A percentile compares a stretch with the other conserved stretches of the same genome.
These are phyloP conservation scores for Agriopis leucophaearia DNA, from an alignment of 2,888 invertebrate genomes.

Conservation along the genomic window DNA sequence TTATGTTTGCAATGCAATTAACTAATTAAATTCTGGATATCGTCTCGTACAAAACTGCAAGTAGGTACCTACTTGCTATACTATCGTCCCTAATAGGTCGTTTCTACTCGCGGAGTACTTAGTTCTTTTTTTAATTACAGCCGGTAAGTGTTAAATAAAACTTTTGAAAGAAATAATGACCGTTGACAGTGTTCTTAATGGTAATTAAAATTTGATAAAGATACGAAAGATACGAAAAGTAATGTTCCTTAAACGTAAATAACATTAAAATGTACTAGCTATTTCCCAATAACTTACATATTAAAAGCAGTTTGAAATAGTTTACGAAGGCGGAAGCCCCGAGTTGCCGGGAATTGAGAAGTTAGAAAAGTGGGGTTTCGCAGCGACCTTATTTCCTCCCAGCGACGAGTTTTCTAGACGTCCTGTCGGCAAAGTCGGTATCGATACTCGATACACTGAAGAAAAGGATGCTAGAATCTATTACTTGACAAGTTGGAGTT, in stretches of 20 bases:
- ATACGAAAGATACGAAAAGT: constrained; percentile 15
- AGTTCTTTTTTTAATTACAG: constrained; percentile 36
- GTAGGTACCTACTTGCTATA: neutral
- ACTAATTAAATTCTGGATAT: constrained; percentile 44
- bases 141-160: constrained; percentile 27
- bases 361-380: constrained; percentile 57
- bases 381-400: constrained; percentile 47
- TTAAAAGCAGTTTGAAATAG: constrained; percentile 58
- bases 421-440: constrained; percentile 31
- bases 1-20: constrained; percentile 42
- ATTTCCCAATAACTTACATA: constrained; percentile 66
- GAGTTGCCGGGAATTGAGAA: constrained; percentile 64
- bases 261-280: constrained; percentile 46
- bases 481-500: constrained; percentile 46
- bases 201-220: constrained; percentile 14
- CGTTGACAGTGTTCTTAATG: constrained; percentile 31
- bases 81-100: constrained; percentile 33
- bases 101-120: constrained; percentile 8
- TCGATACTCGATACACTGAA: constrained; percentile 22
- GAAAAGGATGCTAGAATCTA: constrained; percentile 48
- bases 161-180: constrained; percentile 34
- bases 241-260: constrained; percentile 34
- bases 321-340: constrained; percentile 54
- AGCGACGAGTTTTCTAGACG: constrained; percentile 38
- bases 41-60: constrained; percentile 39